Percentiles rank a stretch among this genome's conserved stretches.
phyloP scores from a whole-genome alignment of 2,888 invertebrate species.

The Trachelus stipa region DNA sequence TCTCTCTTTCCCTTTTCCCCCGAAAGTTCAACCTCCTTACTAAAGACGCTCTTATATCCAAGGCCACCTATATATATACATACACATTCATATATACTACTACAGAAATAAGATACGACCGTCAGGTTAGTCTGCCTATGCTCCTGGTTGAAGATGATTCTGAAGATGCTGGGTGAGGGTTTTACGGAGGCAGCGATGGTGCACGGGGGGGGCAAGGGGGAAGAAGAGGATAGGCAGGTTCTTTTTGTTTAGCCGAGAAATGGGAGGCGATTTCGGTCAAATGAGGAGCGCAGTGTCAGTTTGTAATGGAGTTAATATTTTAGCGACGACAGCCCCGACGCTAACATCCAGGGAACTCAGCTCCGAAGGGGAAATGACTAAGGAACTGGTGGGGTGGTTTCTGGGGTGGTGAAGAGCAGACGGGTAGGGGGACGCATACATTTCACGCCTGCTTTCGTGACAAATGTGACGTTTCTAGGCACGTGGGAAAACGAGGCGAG shows the following conservation, averaged over 20 bases:
- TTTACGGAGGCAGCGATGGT: neutral
- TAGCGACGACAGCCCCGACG: constrained; percentile 23
- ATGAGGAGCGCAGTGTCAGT: constrained; percentile 35
- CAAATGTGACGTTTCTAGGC: constrained; percentile 50
- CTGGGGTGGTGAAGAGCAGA: neutral
- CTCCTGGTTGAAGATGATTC: neutral
- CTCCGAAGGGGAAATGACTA: constrained; percentile 22
- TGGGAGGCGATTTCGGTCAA: constrained; percentile 42
- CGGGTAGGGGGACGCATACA: constrained; percentile 39
- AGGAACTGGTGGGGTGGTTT: constrained; percentile 14
- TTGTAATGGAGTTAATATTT: constrained; percentile 50
- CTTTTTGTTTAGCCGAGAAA: constrained; percentile 30
- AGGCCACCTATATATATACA: too few relatives aligned
- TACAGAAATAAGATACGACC: too few relatives aligned
- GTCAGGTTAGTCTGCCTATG: too few relatives aligned
- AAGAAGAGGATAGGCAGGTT: neutral
- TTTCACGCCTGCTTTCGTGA: constrained; percentile 51
- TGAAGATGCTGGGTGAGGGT: neutral
- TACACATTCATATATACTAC: too few relatives aligned
- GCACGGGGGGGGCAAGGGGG: too few relatives aligned
- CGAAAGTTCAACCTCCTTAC: too few relatives aligned
- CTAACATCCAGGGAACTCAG: constrained; percentile 30
- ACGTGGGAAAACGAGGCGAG: constrained; percentile 38
- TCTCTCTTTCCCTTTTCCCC: too few relatives aligned
- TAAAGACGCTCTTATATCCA: too few relatives aligned